Conservation (phyloP, 1,140 invertebrate species). For the Drosophila willistoni region DNA sequence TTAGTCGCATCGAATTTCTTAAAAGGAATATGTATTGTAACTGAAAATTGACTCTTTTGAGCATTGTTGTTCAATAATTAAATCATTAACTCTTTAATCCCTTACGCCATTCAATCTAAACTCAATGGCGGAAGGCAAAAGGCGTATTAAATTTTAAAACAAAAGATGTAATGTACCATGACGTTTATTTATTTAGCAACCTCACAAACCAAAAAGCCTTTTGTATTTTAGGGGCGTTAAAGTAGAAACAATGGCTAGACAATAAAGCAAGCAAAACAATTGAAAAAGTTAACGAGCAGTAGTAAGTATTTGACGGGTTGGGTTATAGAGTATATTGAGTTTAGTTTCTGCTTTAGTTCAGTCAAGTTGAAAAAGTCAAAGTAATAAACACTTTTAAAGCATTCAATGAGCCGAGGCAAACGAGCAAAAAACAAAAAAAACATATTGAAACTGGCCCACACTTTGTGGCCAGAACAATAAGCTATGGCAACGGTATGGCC, state of each 20-base stretch:
- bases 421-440: conserved; percentile 16
- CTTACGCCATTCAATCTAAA: conserved; percentile 23
- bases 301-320: background rate
- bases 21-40: no score
- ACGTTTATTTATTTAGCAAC: conserved; percentile 43
- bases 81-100: conserved; percentile 48
- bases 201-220: conserved; percentile 5
- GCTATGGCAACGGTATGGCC: conserved; percentile 12
- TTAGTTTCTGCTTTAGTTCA: background rate
- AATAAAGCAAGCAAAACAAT: conserved; percentile 5
- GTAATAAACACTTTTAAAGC: conserved; percentile 21
- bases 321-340: background rate
- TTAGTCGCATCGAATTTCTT: no score
- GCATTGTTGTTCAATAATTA: conserved; percentile 30
- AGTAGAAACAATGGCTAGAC: conserved; percentile 23
- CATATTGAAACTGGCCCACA: conserved; percentile 46
- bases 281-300: conserved; percentile 7
- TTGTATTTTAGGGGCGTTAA: background rate
- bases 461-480: conserved; percentile 26
- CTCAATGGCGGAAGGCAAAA: conserved; percentile 20
- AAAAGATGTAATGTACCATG: conserved; percentile 49
- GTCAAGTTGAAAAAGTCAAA: background rate
- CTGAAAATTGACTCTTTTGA: no score
- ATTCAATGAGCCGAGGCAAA: conserved; percentile 36
- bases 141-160: conserved; percentile 25